Evolutionary conservation across 2,113 vertebrate genomes (phyloP), one percentile per base, ranked within the genome.

Genomic region (Capreolus pygargus): DNA sequence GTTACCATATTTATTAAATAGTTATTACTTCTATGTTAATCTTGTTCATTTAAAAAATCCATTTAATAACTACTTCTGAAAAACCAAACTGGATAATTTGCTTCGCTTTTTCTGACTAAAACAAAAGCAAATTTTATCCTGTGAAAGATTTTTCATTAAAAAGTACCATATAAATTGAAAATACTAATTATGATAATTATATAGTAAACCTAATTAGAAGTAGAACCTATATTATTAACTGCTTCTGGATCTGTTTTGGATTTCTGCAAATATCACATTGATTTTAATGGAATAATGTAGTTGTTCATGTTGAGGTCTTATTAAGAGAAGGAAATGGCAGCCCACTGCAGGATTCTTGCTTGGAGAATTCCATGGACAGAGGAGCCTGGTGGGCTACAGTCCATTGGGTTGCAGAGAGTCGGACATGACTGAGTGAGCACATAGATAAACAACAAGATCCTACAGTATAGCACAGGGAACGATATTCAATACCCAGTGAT

Each of bases 61-160:
- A 28, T 50, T 43, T 86, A 86, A 94, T 79, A 86, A 81, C 39
- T 79, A 78, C 8, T 86, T 91, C 64, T 60, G 23, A 70, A 81
- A 87, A 60, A 27, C 21, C 39, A 55, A 64, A 79, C 39, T 23
- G 74, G 45, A 33, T 76, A 83, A 92, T 92, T 87, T 96, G 60
- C 76, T 82, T 87, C 82, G 25, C 28, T 78, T 90, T 85, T 91
- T 86, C 54, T 89, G n/a, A 60, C 39, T 84, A 76, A 95, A 85
- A 79, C 87, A 28, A 83, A 74, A 87, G 88, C 74, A 55, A 78
- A 57, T 95, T 92, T 92, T 92, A 89, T 33, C 30, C 47, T 96
- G 4, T 57, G 39, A 91, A 86, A 96, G 25, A 81, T 94, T 47
- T 84, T 85, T 6, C n/a, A 58, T 70, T 70, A 67, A 82, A 88